Evolutionary conservation across 1,140 invertebrate genomes (phyloP).

Genomic region (Eciton burchellii): DNA sequence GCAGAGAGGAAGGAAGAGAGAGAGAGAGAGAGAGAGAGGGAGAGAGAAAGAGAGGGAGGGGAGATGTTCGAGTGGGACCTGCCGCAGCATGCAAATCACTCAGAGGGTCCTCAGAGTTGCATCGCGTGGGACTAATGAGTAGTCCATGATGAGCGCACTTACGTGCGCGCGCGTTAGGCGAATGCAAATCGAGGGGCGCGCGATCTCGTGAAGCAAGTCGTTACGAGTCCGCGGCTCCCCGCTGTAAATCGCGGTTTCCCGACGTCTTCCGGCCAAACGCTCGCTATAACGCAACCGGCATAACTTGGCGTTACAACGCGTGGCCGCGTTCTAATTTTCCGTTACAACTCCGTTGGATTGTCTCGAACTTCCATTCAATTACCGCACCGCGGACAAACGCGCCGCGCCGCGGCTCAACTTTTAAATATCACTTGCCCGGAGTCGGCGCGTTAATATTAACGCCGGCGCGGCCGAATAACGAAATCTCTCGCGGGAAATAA

Average conservation of each 20-base stretch:
- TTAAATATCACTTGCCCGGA: not conserved
- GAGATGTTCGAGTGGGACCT: conserved; percentile 15
- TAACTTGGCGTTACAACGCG: conserved; percentile 57
- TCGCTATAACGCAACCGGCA: conserved; percentile 48
- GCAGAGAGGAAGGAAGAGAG: too few relatives aligned
- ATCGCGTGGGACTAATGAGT: not conserved
- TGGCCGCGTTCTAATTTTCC: conserved; percentile 47
- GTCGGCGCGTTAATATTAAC: conserved; percentile 10
- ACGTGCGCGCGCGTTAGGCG: not conserved
- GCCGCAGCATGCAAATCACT: not conserved
- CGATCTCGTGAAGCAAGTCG: conserved; percentile 54
- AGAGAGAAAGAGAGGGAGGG: not conserved
- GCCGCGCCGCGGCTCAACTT: conserved; percentile 17
- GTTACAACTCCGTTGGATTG: conserved; percentile 45
- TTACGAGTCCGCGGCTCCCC: conserved; percentile 40
- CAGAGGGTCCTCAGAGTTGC: not conserved
- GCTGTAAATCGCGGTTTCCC: conserved; percentile 45
- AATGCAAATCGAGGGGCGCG: conserved; percentile 52
- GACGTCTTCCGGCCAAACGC: conserved; percentile 42
- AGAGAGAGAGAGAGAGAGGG: not conserved
- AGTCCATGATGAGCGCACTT: conserved; percentile 20
- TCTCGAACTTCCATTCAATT: conserved; percentile 48
- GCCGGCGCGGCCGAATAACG: not conserved
- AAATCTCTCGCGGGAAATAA: conserved; percentile 18
- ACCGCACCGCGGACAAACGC: conserved; percentile 26